Conservation (phyloP, 92 coral and sea anemone species). For the Nematostella vectensis region DNA sequence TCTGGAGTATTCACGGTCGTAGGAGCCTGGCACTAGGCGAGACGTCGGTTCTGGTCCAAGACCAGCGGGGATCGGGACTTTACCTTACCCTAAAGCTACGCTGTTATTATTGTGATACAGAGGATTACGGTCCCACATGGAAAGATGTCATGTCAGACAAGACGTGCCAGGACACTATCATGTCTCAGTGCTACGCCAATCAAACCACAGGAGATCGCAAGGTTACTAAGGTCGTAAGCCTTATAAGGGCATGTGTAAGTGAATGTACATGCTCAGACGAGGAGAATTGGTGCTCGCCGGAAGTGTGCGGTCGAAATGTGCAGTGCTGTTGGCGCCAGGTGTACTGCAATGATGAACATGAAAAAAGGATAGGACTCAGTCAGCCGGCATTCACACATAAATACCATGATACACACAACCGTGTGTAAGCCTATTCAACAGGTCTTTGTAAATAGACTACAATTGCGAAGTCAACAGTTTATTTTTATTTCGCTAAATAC, state of each 20-base stretch:
- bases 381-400: no score
- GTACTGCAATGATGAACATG: constrained; percentile 46
- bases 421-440: no score
- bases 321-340: constrained; percentile 74
- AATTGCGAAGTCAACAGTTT: no score
- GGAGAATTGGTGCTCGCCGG: constrained; percentile 65
- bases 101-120: constrained; percentile 68
- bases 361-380: no score
- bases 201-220: constrained; percentile 62
- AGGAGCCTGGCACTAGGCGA: constrained; percentile 35
- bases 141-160: constrained; percentile 43
- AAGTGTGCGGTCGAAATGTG: constrained; percentile 34
- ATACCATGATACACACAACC: no score
- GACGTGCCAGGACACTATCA: constrained; percentile 56
- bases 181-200: constrained; percentile 61
- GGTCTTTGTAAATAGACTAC: no score
- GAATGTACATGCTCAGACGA: constrained; percentile 62
- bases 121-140: constrained; percentile 68
- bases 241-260: constrained; percentile 51
- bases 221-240: constrained; percentile 62
- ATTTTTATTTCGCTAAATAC: no score
- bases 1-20: constrained; percentile 46
- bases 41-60: constrained; percentile 66
- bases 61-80: constrained; percentile 67
- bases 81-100: constrained; percentile 62